Percentiles rank a stretch among this genome's conserved stretches.
These are phyloP conservation scores for Denticeps clupeoides DNA, from an alignment of 2,797 vertebrate genomes.

Conservation along the genomic window DNA sequence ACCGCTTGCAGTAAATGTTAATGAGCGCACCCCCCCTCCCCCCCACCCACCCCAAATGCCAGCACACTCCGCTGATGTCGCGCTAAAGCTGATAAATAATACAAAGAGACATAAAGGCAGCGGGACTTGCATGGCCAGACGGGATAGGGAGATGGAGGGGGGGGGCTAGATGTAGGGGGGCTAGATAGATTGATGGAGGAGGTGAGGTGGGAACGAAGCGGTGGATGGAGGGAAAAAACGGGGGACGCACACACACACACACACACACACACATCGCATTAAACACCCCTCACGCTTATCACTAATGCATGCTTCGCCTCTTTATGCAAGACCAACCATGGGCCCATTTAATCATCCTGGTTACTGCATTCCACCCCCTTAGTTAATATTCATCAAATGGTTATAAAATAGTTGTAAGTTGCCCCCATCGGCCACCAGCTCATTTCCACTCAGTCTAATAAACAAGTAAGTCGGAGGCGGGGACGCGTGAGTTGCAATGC, in stretches of 20 bases:
- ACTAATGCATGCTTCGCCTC: not conserved
- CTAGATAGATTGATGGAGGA: not conserved
- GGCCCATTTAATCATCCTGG: no score
- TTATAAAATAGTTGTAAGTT: no score
- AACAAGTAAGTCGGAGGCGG: conserved; percentile 7
- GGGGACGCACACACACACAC: not conserved
- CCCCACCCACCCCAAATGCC: conserved; percentile 56
- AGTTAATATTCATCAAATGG: no score
- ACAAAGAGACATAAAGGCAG: conserved; percentile 24
- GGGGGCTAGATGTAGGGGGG: no score
- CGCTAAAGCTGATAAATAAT: conserved; percentile 45
- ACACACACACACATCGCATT: not conserved
- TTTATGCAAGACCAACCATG: no score
- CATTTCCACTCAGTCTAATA: no score
- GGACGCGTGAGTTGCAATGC: conserved; percentile 7
- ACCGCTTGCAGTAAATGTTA: conserved; percentile 52
- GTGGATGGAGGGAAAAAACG: not conserved
- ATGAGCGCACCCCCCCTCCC: no score
- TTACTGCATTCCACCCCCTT: no score
- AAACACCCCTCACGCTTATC: no score
- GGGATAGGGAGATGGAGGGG: not conserved
- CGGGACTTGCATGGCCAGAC: not conserved
- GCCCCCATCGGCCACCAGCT: no score
- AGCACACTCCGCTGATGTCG: conserved; percentile 30
- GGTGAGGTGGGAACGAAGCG: not conserved